Evolutionary conservation across 2,797 vertebrate species (phyloP), one percentile per base, ranked within the genome.

Genomic region (Propithecus deckenii): DNA sequence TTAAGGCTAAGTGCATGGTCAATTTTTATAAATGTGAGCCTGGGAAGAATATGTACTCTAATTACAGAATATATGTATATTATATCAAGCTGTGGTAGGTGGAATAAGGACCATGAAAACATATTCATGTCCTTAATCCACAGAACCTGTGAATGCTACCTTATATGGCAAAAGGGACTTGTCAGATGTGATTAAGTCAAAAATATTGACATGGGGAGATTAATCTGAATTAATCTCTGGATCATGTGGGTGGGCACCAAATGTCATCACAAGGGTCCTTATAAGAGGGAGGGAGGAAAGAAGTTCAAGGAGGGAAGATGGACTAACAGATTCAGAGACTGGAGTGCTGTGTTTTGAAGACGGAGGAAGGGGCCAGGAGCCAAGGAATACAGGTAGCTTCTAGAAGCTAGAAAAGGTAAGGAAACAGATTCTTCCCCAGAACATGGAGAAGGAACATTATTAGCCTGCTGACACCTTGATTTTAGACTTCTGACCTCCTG

Each of bases 331-430:
- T 50, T 38, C 22, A 46, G 6, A 78, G 22, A 35, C 0, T 95
- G 20, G 74, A 90, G 55, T 72, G 23, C 23, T 80, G 18, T n/a
- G 11, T 22, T 59, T 32, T 93, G n/a, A 67, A 67, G 17, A 91
- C 9, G 59, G 20, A 92, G 41, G 43, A 88, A 72, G 43, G n/a
- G 48, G 50, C 23, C 22, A 83, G 30, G 11, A 89, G 48, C 32
- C 38, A 75, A 57, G 50, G 15, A 11, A 63, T 67, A 69, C 4
- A 30, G 7, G 59, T 76, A 5, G 38, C 25, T 41, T 92, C 32
- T 41, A 79, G 71, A 94, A 88, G 74, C 2, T 23, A 87, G 59
- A 96, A 88, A 92, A 96, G 17, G 20, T n/a, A 76, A 65, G 55
- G 55, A 38, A 83, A 46, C 10, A 3, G 11, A 46, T 32, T 92